phyloP scores from a whole-genome alignment of 2,113 vertebrate species.

The Tichodroma muraria region DNA sequence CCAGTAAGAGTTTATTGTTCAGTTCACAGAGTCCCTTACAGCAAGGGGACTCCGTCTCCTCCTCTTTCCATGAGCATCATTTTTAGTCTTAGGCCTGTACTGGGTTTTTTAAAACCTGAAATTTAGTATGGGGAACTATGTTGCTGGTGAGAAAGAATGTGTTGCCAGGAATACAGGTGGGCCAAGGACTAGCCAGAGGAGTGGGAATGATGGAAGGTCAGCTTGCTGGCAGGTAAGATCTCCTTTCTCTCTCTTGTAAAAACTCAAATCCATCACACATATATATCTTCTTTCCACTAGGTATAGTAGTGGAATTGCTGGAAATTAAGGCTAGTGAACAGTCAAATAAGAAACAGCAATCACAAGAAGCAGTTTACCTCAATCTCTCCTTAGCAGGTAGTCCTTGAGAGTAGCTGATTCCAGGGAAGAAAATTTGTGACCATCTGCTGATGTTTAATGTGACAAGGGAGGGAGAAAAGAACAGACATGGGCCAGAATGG shows the following conservation, averaged over 20 bases:
- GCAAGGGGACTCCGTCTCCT: background rate
- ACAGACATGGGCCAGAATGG: background rate
- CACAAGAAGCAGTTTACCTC: background rate
- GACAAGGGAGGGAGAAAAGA: background rate
- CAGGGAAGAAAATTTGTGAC: background rate
- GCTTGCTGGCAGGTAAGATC: background rate
- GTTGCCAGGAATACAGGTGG: background rate
- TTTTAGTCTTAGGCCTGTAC: background rate
- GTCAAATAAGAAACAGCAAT: background rate
- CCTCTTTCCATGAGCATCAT: background rate
- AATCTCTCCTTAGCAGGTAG: background rate
- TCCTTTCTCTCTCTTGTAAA: background rate
- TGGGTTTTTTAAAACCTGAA: background rate
- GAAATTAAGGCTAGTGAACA: background rate
- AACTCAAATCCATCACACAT: background rate
- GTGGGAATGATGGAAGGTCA: background rate
- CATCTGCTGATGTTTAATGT: background rate
- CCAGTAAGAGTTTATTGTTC: background rate
- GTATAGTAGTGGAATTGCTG: background rate
- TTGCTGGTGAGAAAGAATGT: background rate
- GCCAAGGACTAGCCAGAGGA: background rate
- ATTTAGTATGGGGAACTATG: background rate
- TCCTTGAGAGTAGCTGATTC: background rate
- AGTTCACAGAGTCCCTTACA: background rate
- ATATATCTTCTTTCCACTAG: background rate